Percentiles rank a stretch among this genome's conserved stretches.
These are phyloP conservation scores for Hirudo medicinalis DNA, from an alignment of 1,140 invertebrate genomes.

Conservation along the genomic window DNA sequence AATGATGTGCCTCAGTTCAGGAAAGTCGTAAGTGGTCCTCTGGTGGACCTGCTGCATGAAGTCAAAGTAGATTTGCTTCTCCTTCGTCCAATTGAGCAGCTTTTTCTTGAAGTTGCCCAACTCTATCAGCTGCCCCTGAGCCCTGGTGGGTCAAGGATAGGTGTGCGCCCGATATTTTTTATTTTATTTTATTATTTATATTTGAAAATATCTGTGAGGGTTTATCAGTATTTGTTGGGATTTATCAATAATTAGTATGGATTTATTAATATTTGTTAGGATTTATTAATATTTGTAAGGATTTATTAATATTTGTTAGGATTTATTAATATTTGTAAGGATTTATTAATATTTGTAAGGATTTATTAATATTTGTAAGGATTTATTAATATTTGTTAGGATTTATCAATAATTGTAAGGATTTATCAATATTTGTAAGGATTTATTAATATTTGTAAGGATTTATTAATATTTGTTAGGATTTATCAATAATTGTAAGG, in stretches of 20 bases:
- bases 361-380: too few relatives aligned
- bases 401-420: neutral
- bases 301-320: neutral
- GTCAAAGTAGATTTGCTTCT: neutral
- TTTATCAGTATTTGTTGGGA: neutral
- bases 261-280: too few relatives aligned
- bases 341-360: too few relatives aligned
- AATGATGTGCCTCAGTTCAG: slow-evolving; percentile 7
- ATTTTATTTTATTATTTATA: neutral
- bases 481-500: too few relatives aligned
- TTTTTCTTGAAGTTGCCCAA: slow-evolving; percentile 5
- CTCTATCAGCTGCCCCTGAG: neutral
- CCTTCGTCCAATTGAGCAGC: neutral
- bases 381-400: too few relatives aligned
- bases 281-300: too few relatives aligned
- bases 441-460: too few relatives aligned
- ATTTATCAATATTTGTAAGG: neutral
- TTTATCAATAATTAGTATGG: neutral
- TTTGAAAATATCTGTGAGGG: neutral
- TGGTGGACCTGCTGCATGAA: slow-evolving; percentile 5
- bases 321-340: neutral
- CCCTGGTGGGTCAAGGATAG: neutral
- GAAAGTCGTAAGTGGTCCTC: slow-evolving; percentile 9
- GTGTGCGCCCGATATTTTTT: too few relatives aligned
- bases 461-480: too few relatives aligned